phyloP scores from a whole-genome alignment of 2,113 vertebrate species.

The Gymnarchus niloticus region DNA sequence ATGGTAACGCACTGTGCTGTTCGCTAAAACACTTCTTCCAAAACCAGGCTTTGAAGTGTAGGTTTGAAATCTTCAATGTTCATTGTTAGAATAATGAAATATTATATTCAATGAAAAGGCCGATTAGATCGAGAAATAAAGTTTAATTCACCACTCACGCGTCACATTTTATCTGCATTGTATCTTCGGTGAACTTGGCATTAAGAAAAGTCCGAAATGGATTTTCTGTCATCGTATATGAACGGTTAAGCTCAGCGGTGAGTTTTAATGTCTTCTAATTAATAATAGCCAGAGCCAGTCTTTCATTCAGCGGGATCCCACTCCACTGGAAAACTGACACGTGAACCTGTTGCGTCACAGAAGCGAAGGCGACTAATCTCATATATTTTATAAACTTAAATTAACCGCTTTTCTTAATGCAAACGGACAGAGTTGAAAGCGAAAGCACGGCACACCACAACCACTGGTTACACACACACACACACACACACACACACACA shows the following conservation, averaged over 20 bases:
- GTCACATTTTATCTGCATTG: neutral
- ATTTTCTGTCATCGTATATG: conserved; percentile 5
- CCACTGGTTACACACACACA: no score
- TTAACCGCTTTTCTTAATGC: neutral
- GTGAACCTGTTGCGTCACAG: conserved; percentile 11
- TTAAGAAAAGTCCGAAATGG: neutral
- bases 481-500: no score
- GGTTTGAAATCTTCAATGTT: neutral
- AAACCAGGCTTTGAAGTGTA: neutral
- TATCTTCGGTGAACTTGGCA: neutral
- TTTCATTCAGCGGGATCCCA: neutral
- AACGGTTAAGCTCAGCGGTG: conserved; percentile 3
- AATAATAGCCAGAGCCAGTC: neutral
- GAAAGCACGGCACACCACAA: no score
- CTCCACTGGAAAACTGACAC: conserved; percentile 14
- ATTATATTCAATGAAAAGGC: conserved; percentile 9
- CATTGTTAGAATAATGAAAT: conserved; percentile 8
- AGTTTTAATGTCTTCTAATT: conserved; percentile 16
- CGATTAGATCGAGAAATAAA: neutral
- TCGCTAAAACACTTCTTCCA: neutral
- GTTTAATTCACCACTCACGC: neutral
- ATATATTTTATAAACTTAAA: neutral
- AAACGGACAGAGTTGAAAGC: no score
- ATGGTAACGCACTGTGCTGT: neutral
- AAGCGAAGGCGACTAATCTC: no score